Percentiles rank a stretch among this genome's conserved stretches.
Conservation (phyloP, 2,888 invertebrate species). For the Hyppa rectilinea region DNA sequence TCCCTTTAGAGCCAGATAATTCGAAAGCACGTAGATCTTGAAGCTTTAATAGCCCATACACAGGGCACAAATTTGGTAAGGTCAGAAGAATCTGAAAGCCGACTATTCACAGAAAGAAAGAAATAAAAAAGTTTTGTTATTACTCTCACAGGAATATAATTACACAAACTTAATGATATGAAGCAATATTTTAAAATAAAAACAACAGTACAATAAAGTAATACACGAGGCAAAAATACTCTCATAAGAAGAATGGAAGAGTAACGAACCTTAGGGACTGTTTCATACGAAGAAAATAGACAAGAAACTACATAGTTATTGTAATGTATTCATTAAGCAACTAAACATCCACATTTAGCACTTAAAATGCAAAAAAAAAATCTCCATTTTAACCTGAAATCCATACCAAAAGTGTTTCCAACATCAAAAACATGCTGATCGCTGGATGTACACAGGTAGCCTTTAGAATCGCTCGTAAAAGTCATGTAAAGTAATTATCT, state of each 20-base stretch:
- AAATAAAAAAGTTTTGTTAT: background rate
- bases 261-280: background rate
- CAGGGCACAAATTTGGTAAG: background rate
- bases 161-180: background rate
- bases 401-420: conserved; percentile 20
- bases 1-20: no score
- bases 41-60: background rate
- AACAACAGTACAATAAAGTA: background rate
- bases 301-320: background rate
- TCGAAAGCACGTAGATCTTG: background rate
- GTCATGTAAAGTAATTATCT: conserved; percentile 61
- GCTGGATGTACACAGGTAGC: conserved; percentile 39
- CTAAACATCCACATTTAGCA: background rate
- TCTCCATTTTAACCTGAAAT: background rate
- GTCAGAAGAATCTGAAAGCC: background rate
- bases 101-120: background rate
- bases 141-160: background rate
- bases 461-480: conserved; percentile 50
- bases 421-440: conserved; percentile 44
- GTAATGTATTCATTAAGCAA: background rate
- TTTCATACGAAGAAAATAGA: background rate
- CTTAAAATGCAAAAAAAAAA: conserved; percentile 12
- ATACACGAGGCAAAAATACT: no score
- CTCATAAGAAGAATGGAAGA: background rate
- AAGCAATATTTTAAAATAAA: no score